These are phyloP conservation scores for Phyllostomus hastatus DNA, from an alignment of 2,113 vertebrate species.

Conservation along the genomic window DNA sequence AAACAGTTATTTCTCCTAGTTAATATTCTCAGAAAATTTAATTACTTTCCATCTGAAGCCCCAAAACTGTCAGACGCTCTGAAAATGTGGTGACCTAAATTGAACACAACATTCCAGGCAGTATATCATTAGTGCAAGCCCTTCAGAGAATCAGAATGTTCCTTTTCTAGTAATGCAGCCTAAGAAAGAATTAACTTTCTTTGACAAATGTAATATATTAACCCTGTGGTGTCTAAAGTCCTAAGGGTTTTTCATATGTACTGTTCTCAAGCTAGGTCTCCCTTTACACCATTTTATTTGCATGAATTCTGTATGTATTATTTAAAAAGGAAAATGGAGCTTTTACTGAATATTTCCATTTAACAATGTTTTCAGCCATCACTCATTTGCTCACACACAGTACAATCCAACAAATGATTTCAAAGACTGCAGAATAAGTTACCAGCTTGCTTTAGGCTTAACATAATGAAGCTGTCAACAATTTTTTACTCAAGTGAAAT, in stretches of 20 bases:
- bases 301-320: background rate
- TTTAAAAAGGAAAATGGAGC: background rate
- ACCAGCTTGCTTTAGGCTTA: conserved; percentile 28
- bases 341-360: background rate
- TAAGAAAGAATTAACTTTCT: background rate
- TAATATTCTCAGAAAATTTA: background rate
- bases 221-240: background rate
- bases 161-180: background rate
- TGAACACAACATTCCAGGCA: background rate
- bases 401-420: conserved; percentile 15
- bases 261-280: background rate
- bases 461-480: conserved; percentile 61
- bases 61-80: background rate
- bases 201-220: background rate
- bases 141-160: background rate
- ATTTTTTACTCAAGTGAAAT: conserved; percentile 52
- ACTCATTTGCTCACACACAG: background rate
- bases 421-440: conserved; percentile 42
- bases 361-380: background rate
- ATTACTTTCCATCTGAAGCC: background rate
- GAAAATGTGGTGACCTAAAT: background rate
- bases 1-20: background rate
- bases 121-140: background rate
- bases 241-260: background rate
- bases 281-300: background rate